Percentiles rank a stretch among this genome's conserved stretches.
Evolutionary conservation across 2,113 vertebrate species (phyloP).

Genomic region (Salvator merianae): DNA sequence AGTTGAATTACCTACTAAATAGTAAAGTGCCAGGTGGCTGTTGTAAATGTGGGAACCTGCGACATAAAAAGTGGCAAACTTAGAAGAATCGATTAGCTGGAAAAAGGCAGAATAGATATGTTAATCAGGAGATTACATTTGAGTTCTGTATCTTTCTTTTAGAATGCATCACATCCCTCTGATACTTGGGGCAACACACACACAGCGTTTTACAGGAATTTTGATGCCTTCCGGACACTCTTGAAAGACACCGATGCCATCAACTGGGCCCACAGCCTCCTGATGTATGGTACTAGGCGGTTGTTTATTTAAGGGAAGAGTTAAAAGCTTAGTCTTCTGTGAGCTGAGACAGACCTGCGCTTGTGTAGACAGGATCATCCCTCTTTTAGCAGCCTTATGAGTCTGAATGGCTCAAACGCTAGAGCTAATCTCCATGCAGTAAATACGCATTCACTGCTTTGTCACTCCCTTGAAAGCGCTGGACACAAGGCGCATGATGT

Average conservation of each 20-base stretch:
- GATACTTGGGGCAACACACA: not conserved
- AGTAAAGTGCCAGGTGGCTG: too few species aligned
- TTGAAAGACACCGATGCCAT: not conserved
- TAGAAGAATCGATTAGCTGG: not conserved
- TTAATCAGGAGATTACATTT: not conserved
- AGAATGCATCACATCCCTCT: not conserved
- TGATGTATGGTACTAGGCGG: not conserved
- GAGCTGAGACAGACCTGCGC: too few species aligned
- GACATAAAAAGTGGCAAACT: too few species aligned
- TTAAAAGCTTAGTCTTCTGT: too few species aligned
- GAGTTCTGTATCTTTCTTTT: not conserved
- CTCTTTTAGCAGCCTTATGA: too few species aligned
- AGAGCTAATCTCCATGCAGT: too few species aligned
- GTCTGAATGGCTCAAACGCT: too few species aligned
- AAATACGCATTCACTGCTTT: too few species aligned
- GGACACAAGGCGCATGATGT: too few species aligned
- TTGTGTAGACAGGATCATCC: too few species aligned
- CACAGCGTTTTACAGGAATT: not conserved
- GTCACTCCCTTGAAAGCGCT: too few species aligned
- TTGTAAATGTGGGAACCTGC: not conserved
- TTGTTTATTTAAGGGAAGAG: not conserved
- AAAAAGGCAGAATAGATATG: not conserved
- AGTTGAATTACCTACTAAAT: too few species aligned
- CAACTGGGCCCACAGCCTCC: conserved; percentile 6
- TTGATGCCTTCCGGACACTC: not conserved